Percentiles rank a stretch among this genome's conserved stretches.
phyloP scores from a whole-genome alignment of 1,140 invertebrate genomes.

The Drosophila elegans region DNA sequence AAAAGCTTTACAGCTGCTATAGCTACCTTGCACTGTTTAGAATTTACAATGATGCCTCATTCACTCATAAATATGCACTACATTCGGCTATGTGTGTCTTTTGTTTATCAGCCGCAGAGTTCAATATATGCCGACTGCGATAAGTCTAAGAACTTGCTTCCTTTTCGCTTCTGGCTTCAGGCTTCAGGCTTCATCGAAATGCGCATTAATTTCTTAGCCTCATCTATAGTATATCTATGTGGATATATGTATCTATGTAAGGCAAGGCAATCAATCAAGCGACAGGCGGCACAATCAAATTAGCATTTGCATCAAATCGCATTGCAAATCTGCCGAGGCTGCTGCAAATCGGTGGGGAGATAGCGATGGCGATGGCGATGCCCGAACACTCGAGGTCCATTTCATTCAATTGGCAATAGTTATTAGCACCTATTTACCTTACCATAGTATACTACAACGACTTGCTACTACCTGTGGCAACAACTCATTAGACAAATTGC shows the following conservation, averaged over 20 bases:
- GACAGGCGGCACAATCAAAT: conserved; percentile 47
- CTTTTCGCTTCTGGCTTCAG: conserved; percentile 24
- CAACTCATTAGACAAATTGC: conserved; percentile 84
- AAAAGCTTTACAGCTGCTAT: conserved; percentile 21
- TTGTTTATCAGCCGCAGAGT: conserved; percentile 60
- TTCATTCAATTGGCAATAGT: conserved; percentile 65
- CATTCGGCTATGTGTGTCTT: conserved; percentile 20
- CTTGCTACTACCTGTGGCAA: conserved; percentile 67
- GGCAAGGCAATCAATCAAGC: conserved; percentile 57
- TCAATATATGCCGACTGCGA: conserved; percentile 70
- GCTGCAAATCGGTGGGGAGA: conserved; percentile 20
- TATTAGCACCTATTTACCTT: conserved; percentile 72
- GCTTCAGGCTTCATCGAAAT: conserved; percentile 65
- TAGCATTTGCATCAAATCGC: conserved; percentile 69
- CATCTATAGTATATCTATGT: conserved; percentile 19
- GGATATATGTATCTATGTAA: conserved; percentile 23
- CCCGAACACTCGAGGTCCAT: conserved; percentile 53
- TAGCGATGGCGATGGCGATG: neutral
- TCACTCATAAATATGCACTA: conserved; percentile 58
- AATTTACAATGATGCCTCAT: conserved; percentile 25
- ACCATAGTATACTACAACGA: conserved; percentile 2
- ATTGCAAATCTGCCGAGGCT: conserved; percentile 53
- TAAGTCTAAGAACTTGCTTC: conserved; percentile 53
- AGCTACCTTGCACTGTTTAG: conserved; percentile 42
- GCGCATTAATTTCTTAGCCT: conserved; percentile 53